A percentile compares a stretch with the other conserved stretches of the same genome.
phyloP scores from a whole-genome alignment of 2,113 vertebrate species.

The Petaurus breviceps region DNA sequence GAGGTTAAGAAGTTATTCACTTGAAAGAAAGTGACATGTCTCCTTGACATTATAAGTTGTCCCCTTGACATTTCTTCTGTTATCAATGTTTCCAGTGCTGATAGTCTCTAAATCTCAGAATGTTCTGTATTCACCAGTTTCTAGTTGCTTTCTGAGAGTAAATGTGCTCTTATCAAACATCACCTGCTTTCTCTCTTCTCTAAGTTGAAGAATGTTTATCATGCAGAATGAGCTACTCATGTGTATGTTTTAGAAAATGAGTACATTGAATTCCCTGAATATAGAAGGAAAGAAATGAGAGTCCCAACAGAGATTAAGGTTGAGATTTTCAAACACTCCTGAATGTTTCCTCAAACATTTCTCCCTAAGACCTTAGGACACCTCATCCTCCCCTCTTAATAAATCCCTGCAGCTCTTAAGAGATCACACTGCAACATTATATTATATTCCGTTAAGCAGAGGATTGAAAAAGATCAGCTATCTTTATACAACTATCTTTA shows the following conservation, averaged over 20 bases:
- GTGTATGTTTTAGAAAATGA: constrained; percentile 46
- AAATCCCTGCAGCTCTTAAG: neutral
- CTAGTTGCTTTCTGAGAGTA: neutral
- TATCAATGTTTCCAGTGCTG: neutral
- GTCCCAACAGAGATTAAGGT: accelerated
- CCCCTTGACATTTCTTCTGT: constrained; percentile 40
- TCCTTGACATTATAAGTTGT: constrained; percentile 31
- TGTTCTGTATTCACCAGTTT: neutral
- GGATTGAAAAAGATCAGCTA: neutral
- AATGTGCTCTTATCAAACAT: neutral
- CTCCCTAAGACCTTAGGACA: neutral
- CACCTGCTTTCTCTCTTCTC: neutral
- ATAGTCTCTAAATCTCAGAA: constrained; percentile 39
- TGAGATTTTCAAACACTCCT: neutral
- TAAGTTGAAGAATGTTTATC: constrained; percentile 18
- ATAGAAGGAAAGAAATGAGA: neutral
- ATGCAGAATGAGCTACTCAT: neutral
- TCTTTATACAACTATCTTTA: no score
- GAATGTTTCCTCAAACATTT: neutral
- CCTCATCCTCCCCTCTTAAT: neutral
- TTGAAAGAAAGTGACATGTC: constrained; percentile 29
- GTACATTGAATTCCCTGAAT: neutral
- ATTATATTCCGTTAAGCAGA: neutral
- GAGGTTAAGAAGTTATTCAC: constrained; percentile 45
- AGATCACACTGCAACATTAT: neutral